Percentiles rank a stretch among this genome's conserved stretches.
These are phyloP conservation scores for Schizopygopsis malacanthus DNA, from an alignment of 2,797 vertebrate species.

Conservation along the genomic window DNA sequence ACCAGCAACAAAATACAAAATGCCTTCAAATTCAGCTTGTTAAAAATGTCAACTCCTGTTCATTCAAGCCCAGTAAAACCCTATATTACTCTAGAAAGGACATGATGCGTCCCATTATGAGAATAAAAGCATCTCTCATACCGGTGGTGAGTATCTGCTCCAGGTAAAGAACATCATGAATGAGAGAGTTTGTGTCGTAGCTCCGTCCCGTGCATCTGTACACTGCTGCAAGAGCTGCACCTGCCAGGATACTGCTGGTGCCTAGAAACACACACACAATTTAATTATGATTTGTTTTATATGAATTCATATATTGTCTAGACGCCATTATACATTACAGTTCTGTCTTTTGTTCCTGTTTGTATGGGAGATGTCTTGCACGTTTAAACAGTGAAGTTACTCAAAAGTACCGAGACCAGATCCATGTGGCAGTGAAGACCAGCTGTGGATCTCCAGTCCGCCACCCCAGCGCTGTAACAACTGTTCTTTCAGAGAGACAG, in stretches of 20 bases:
- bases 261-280: constrained; percentile 75
- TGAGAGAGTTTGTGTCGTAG: constrained; percentile 81
- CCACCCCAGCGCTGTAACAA: constrained; percentile 82
- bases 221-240: constrained; percentile 85
- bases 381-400: background rate
- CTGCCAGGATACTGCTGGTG: constrained; percentile 96
- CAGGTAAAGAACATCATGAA: constrained; percentile 90
- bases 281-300: background rate
- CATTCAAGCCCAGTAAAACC: background rate
- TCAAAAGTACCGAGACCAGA: constrained; percentile 86
- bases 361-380: background rate
- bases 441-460: constrained; percentile 91
- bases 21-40: background rate
- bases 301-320: background rate
- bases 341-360: background rate
- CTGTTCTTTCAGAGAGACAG: constrained; percentile 80
- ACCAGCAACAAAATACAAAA: background rate
- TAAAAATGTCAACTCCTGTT: too few species aligned
- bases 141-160: constrained; percentile 97
- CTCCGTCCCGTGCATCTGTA: constrained; percentile 83
- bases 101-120: background rate
- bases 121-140: constrained; percentile 53
- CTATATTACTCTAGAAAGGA: background rate
- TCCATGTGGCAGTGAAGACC: constrained; percentile 91
- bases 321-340: background rate